Base-by-base conservation (phyloP, 1,140 invertebrate species). In the Mizuhopecten yessoensis region DNA sequence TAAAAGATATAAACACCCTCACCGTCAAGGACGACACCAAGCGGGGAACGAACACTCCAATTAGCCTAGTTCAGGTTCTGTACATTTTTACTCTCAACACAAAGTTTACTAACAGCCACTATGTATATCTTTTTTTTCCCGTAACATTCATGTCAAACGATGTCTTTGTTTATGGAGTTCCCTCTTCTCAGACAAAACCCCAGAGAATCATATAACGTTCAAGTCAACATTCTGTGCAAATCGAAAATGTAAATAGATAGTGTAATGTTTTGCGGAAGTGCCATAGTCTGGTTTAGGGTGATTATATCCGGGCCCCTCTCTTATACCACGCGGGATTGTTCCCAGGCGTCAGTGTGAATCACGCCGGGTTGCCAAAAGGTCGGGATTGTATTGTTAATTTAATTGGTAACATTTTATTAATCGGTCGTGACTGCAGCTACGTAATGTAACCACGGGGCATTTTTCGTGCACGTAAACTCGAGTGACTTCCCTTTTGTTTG, bases 181-280 rank as follows among this genome's bases (percentile, higher is more conserved):
- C 7, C 20, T 23, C 7, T 23, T 7, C 45, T 20, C 17, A 20
- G 23, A 23, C 45, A 57, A 57, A 57, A 57, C 45, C 2, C 23
- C 15, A 20, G 17, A 20, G 20, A 57, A 57, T 57, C 15, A 3
- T 9, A 57, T 57, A 11, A 57, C 7, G 23, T 3, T 15, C 45
- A 75, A 75, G n/a, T 75, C 5, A 75, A 29, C 57, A 29, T 75
- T 75, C n/a, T 75, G 23, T 75, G 57, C 57, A 75, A 29, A 75
- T 75, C 57, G 23, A 75, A 75, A 75, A 29, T 75, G n/a, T 75
- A 75, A 75, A 75, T 29, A 75, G 57, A 75, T 75, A 29, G n/a
- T 11, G 23, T 5, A 11, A 75, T 75, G 57, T n/a, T 75, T 57
- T 57, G n/a, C n/a, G 7, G 45, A 7, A 57, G 45, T 15, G 13